Conservation (phyloP, 2,888 invertebrate genomes). For the Andricus quercusramuli region DNA sequence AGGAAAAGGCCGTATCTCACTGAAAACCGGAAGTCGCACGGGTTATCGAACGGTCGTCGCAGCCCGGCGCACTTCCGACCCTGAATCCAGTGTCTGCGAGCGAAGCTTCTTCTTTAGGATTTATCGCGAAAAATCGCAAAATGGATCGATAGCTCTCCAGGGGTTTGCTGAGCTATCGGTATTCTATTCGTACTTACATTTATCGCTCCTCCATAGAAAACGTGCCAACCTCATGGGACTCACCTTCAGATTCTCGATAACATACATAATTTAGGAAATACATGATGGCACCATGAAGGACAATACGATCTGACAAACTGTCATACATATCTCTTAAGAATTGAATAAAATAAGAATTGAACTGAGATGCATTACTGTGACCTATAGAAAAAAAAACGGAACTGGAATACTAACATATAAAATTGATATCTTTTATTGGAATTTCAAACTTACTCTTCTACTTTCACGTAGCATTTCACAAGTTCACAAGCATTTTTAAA, state of each 20-base stretch:
- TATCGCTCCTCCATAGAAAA: background rate
- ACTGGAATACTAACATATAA: no score
- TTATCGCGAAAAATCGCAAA: background rate
- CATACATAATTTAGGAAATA: background rate
- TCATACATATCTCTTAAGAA: background rate
- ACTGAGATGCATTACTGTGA: background rate
- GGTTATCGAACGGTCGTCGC: constrained; percentile 63
- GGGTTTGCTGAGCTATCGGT: background rate
- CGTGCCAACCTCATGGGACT: background rate
- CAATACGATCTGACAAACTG: background rate
- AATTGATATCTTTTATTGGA: no score
- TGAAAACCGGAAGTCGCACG: constrained; percentile 62
- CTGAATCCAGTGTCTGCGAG: constrained; percentile 51
- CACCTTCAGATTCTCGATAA: background rate
- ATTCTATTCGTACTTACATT: background rate
- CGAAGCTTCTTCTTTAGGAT: constrained; percentile 41
- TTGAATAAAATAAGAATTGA: background rate
- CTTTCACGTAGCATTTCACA: no score
- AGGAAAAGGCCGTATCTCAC: constrained; percentile 62
- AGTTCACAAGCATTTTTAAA: no score
- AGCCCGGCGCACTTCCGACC: constrained; percentile 58
- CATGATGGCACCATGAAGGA: background rate
- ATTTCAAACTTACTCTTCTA: no score
- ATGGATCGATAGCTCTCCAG: background rate
- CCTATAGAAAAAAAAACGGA: no score